Conservation (phyloP, 2,888 invertebrate species). For the Drosophila meridiana region DNA sequence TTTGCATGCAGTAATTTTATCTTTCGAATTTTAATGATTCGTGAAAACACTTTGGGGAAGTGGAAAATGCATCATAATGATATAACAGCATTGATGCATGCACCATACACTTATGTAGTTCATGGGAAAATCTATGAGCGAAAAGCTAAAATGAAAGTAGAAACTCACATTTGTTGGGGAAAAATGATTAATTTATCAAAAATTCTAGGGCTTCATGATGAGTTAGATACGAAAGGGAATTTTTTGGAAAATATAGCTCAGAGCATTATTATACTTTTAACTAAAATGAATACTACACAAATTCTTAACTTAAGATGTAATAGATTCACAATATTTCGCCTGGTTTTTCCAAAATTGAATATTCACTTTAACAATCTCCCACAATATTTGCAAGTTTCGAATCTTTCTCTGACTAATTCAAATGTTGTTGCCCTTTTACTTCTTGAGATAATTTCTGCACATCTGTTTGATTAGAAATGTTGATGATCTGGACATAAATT, state of each 20-base stretch:
- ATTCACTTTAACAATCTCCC: background rate
- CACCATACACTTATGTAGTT: background rate
- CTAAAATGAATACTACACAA: background rate
- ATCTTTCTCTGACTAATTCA: background rate
- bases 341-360: background rate
- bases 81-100: conserved; percentile 21
- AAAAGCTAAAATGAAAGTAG: conserved; percentile 7
- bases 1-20: conserved; percentile 41
- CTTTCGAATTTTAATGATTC: conserved; percentile 31
- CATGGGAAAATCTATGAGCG: conserved; percentile 2
- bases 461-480: background rate
- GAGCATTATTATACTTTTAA: background rate
- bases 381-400: background rate
- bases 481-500: conserved; percentile 16
- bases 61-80: conserved; percentile 26
- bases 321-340: background rate
- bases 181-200: background rate
- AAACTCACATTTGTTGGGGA: background rate
- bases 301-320: background rate
- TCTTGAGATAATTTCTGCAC: background rate
- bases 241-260: background rate
- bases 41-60: conserved; percentile 26
- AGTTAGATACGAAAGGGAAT: background rate
- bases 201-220: background rate
- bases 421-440: conserved; percentile 6